phyloP scores from a whole-genome alignment of 2,888 invertebrate genomes.

The Lochmaea capreae region DNA sequence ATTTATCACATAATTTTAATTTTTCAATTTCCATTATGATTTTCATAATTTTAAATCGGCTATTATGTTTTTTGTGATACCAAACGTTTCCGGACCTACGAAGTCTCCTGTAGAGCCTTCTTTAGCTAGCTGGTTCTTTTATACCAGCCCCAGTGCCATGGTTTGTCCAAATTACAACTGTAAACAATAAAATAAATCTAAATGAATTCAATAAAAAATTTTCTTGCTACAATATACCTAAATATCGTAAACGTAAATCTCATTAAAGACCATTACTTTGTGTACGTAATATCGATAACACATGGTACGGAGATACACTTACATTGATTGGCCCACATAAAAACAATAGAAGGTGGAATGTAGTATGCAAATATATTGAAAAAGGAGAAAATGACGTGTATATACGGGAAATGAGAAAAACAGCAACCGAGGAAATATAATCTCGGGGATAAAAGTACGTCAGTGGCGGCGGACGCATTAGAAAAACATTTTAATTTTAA shows the following conservation, averaged over 20 bases:
- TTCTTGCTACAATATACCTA: no score
- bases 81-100: no score
- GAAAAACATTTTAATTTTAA: neutral
- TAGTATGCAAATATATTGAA: slow-evolving; percentile 34
- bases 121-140: no score
- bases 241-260: neutral
- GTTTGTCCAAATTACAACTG: no score
- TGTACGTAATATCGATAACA: slow-evolving; percentile 17
- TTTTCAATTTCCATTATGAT: no score
- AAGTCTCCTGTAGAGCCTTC: no score
- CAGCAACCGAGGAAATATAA: slow-evolving; percentile 35
- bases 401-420: slow-evolving; percentile 9
- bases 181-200: no score
- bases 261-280: neutral
- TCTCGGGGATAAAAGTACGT: slow-evolving; percentile 36
- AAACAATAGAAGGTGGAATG: slow-evolving; percentile 38
- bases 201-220: no score
- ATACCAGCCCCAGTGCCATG: no score
- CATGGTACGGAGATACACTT: slow-evolving; percentile 25
- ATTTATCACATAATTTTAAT: no score
- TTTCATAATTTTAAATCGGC: no score
- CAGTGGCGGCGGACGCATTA: neutral
- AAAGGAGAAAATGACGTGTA: slow-evolving; percentile 19
- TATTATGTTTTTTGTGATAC: no score
- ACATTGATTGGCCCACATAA: slow-evolving; percentile 39